Evolutionary conservation across 2,888 invertebrate genomes (phyloP).

Genomic region (Idaea biselata): DNA sequence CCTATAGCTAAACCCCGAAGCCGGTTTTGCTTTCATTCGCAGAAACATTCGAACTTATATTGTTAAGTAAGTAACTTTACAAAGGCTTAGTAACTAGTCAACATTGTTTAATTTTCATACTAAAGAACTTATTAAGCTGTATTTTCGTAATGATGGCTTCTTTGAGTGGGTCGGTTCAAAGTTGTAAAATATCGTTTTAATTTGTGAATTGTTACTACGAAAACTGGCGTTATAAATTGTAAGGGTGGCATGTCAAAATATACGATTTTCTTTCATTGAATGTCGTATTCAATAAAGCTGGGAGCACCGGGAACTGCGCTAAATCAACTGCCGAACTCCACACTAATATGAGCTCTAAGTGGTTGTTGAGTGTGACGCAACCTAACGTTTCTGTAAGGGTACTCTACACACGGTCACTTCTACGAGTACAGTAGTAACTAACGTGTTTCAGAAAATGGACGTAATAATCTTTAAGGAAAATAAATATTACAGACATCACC

Average conservation of each 20-base stretch:
- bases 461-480: constrained; percentile 22
- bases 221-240: constrained; percentile 69
- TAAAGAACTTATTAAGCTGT: neutral
- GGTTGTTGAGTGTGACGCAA: constrained; percentile 37
- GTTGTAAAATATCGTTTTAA: constrained; percentile 39
- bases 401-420: neutral
- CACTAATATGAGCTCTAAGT: constrained; percentile 48
- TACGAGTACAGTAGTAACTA: too few relatives aligned
- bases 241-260: constrained; percentile 63
- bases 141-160: neutral
- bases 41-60: constrained; percentile 1
- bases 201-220: constrained; percentile 60
- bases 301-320: constrained; percentile 50
- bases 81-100: neutral
- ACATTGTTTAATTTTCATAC: neutral
- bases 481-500: neutral
- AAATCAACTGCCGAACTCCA: constrained; percentile 58
- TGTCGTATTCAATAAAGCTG: constrained; percentile 70
- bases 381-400: constrained; percentile 17
- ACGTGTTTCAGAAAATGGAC: neutral
- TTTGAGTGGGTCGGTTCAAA: neutral
- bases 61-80: constrained; percentile 5
- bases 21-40: constrained; percentile 12
- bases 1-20: constrained; percentile 11
- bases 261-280: constrained; percentile 71